Base-by-base conservation (phyloP, 2,797 vertebrate species). In the Alectoris magna region DNA sequence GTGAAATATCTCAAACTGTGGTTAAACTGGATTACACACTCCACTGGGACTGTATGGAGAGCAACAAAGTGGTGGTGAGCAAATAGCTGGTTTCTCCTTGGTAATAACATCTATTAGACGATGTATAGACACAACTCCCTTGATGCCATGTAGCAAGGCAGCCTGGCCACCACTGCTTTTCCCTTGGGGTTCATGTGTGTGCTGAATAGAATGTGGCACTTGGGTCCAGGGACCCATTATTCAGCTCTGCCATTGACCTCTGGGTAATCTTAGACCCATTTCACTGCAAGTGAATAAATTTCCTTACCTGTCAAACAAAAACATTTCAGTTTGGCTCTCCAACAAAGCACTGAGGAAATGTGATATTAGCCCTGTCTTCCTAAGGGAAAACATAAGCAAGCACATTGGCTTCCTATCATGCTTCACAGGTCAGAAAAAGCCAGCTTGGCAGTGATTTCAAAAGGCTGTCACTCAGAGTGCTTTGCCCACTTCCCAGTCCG, bases 371-470 rank as follows among this genome's bases (percentile, higher is more conserved):
- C 12, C 51, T 87, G 11, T 2, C 34, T 88, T 78, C 31, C 59
- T 78, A 46, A 89, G 55, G 44, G 49, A 91, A 88, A 76, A 10
- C 29, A 77, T 71, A 75, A 87, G 62, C 68, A 77, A 87, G 48
- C n/a, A 51, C 44, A 62, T 5, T 79, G 69, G 46, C 60, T 88
- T 43, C 3, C 58, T 38, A 16, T 46, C 38, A 26, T 56, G 16
- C 43, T 72, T 89, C 60, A 64, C 19, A 62, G 51, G 38, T 81
- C 76, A 86, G 56, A 63, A 80, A 62, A 93, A 77, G 14, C 14
- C 55, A 59, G 11, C 26, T 46, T 44, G 49, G 44, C 56, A 79
- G 49, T 58, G 81, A 10, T 64, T 91, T 72, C 14, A 63, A 74
- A 38, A 76, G 23, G 1, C 24, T 69, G 49, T 39, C 55, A 21